phyloP scores from a whole-genome alignment of 2,888 invertebrate species.

The Zaprionus bogoriensis region DNA sequence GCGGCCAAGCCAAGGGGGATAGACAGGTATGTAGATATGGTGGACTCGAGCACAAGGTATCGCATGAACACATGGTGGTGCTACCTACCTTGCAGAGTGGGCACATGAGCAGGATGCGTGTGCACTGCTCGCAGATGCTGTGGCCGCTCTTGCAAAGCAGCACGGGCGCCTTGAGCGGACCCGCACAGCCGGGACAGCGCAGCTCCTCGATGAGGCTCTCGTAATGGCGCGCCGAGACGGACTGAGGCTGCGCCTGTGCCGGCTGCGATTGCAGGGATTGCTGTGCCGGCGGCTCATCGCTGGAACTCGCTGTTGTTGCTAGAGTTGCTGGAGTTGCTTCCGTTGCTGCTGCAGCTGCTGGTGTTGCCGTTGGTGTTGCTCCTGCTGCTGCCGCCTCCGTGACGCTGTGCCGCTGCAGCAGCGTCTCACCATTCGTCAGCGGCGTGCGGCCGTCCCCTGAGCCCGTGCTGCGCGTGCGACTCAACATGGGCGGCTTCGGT shows the following conservation, averaged over 20 bases:
- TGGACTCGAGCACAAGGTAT: too few species aligned
- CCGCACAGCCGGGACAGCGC: conserved; percentile 82
- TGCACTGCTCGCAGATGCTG: conserved; percentile 81
- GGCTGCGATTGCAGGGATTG: neutral
- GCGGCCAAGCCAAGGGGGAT: neutral
- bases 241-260: conserved; percentile 10
- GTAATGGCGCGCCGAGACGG: conserved; percentile 71
- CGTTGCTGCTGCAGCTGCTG: neutral
- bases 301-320: neutral
- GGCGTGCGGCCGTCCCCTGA: conserved; percentile 61
- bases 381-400: conserved; percentile 17
- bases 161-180: conserved; percentile 81
- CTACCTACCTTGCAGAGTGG: conserved; percentile 81
- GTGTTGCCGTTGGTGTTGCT: neutral
- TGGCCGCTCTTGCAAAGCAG: conserved; percentile 81
- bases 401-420: conserved; percentile 33
- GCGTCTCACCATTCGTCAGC: conserved; percentile 36
- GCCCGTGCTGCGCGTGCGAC: conserved; percentile 77
- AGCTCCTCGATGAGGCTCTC: conserved; percentile 81
- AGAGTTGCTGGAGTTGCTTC: neutral
- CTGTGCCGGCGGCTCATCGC: conserved; percentile 8
- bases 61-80: neutral
- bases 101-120: conserved; percentile 77
- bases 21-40: too few species aligned
- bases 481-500: conserved; percentile 79